Conservation (phyloP, 2,797 vertebrate genomes). For the Hypotaenidia okinawae region DNA sequence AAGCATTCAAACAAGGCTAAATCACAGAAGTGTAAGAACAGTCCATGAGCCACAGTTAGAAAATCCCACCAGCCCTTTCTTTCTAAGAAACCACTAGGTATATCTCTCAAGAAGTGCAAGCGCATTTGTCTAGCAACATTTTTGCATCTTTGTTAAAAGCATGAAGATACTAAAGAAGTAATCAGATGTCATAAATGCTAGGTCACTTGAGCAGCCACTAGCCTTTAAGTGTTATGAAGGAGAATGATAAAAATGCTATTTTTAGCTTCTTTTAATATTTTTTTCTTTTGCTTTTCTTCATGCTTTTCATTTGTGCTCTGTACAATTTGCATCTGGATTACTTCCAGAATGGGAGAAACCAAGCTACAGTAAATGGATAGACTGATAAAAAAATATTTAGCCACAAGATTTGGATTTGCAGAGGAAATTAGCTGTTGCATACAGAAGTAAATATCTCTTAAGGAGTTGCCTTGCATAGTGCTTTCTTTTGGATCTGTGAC, state of each 20-base stretch:
- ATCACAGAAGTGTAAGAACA: not conserved
- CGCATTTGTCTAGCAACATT: not conserved
- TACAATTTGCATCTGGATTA: not conserved
- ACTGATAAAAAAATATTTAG: not conserved
- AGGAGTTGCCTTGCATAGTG: not conserved
- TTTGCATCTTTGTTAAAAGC: not conserved
- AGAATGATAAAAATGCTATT: not conserved
- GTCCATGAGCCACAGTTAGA: not conserved
- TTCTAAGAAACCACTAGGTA: not conserved
- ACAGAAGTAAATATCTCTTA: not conserved
- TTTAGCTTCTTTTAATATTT: not conserved
- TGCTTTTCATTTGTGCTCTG: not conserved
- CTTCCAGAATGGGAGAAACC: not conserved
- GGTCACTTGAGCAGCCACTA: not conserved
- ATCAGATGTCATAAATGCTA: not conserved
- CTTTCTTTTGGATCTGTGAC: not conserved
- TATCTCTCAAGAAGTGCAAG: not conserved
- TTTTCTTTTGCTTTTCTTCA: not conserved
- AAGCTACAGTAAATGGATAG: not conserved
- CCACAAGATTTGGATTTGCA: not conserved
- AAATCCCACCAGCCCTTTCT: not conserved
- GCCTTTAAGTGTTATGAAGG: not conserved
- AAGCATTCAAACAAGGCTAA: not conserved
- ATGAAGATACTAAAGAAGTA: not conserved
- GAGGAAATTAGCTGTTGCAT: not conserved